A percentile compares a stretch with the other conserved stretches of the same genome.
Conservation (phyloP, 2,888 invertebrate species). For the Creontiades dilutus region DNA sequence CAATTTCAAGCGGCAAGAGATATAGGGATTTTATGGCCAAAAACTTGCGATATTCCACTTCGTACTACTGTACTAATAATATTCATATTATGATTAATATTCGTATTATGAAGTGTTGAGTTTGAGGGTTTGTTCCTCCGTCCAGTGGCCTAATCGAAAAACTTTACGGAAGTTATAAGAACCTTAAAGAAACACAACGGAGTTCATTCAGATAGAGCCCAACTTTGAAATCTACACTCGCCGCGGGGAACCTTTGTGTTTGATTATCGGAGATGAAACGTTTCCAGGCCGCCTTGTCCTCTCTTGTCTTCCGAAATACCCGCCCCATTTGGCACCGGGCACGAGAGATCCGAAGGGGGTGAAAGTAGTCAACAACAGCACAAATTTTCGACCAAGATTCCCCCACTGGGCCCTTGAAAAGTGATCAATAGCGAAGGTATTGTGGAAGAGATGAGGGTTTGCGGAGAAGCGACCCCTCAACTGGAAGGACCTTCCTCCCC, state of each 20-base stretch:
- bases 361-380: slow-evolving; percentile 68
- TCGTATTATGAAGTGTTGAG: no score
- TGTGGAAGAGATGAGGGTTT: slow-evolving; percentile 66
- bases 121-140: no score
- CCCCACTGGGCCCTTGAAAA: slow-evolving; percentile 24
- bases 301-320: slow-evolving; percentile 15
- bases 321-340: slow-evolving; percentile 65
- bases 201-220: no score
- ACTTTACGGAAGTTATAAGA: no score
- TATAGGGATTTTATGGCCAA: no score
- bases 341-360: background rate
- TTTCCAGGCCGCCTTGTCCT: background rate
- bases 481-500: no score
- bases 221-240: background rate
- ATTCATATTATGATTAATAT: no score
- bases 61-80: no score
- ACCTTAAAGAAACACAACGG: no score
- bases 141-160: no score
- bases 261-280: background rate
- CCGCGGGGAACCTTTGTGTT: background rate
- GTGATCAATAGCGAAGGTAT: slow-evolving; percentile 68
- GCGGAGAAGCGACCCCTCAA: background rate
- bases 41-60: no score
- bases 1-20: no score
- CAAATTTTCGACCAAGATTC: slow-evolving; percentile 60